These are phyloP conservation scores for Rhyacophila evoluta DNA, from an alignment of 2,888 invertebrate species.

Conservation along the genomic window DNA sequence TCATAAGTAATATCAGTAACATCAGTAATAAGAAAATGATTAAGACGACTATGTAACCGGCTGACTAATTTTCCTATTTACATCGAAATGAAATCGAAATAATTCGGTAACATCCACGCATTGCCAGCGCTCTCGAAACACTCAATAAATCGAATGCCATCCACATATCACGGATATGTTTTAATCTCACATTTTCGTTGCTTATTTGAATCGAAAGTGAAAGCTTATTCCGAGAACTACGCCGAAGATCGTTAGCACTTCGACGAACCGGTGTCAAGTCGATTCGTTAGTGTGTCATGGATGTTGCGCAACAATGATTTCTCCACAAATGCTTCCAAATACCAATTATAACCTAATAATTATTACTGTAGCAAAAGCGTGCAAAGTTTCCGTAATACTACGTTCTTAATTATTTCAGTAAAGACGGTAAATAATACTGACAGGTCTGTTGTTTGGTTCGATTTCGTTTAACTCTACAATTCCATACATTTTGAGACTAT, in stretches of 20 bases:
- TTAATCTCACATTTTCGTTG: slow-evolving; percentile 20
- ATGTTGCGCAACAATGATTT: slow-evolving; percentile 2
- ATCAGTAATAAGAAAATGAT: no score
- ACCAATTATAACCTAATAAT: not conserved
- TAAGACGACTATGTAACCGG: not conserved
- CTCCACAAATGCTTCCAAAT: not conserved
- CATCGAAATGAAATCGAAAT: slow-evolving; percentile 6
- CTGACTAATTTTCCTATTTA: not conserved
- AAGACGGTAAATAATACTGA: not conserved
- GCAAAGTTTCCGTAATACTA: not conserved
- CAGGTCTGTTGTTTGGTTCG: no score
- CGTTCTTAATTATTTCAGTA: not conserved
- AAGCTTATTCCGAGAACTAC: not conserved
- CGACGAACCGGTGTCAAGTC: not conserved
- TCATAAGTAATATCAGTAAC: no score
- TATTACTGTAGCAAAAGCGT: not conserved
- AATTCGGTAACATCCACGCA: not conserved
- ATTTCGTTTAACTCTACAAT: no score
- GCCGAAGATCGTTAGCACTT: not conserved
- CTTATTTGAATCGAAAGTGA: not conserved
- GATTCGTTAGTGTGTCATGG: not conserved
- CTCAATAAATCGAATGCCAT: not conserved
- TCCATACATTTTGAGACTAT: no score
- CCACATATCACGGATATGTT: not conserved
- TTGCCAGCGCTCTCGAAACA: not conserved